These are phyloP conservation scores for Merodon equestris DNA, from an alignment of 2,888 invertebrate genomes.

Conservation along the genomic window DNA sequence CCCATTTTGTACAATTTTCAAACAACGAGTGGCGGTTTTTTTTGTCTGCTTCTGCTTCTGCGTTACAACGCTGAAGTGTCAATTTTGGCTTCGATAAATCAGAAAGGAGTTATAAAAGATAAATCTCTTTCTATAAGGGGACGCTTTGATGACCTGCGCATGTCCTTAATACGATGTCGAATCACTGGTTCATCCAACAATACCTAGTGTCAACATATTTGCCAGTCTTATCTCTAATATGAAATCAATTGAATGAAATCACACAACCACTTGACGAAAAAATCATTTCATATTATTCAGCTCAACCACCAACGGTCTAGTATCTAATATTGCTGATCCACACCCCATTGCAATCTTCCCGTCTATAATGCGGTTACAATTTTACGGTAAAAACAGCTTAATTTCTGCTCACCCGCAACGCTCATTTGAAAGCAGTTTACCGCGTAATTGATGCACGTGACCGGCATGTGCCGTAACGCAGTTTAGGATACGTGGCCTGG, in stretches of 20 bases:
- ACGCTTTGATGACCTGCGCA: no score
- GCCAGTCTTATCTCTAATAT: constrained; percentile 26
- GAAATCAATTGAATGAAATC: constrained; percentile 48
- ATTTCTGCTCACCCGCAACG: constrained; percentile 42
- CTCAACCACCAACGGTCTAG: neutral
- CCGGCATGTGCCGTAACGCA: constrained; percentile 39
- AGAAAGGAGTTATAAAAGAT: no score
- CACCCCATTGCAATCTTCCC: constrained; percentile 1
- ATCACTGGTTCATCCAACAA: neutral
- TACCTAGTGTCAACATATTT: constrained; percentile 41
- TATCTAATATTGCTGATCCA: neutral
- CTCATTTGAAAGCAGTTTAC: constrained; percentile 78
- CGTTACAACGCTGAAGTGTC: no score
- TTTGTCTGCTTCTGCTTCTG: no score
- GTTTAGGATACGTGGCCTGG: constrained; percentile 44
- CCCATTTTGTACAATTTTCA: no score
- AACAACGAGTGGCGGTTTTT: no score
- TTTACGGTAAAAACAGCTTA: constrained; percentile 43
- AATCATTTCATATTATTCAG: constrained; percentile 15
- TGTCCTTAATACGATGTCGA: no score
- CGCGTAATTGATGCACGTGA: constrained; percentile 78
- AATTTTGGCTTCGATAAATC: no score
- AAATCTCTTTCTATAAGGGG: no score
- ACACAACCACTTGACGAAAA: constrained; percentile 13
- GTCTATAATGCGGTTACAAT: constrained; percentile 30